Evolutionary conservation across 2,113 vertebrate species (phyloP).

Genomic region (Lycocorax pyrrhopterus): DNA sequence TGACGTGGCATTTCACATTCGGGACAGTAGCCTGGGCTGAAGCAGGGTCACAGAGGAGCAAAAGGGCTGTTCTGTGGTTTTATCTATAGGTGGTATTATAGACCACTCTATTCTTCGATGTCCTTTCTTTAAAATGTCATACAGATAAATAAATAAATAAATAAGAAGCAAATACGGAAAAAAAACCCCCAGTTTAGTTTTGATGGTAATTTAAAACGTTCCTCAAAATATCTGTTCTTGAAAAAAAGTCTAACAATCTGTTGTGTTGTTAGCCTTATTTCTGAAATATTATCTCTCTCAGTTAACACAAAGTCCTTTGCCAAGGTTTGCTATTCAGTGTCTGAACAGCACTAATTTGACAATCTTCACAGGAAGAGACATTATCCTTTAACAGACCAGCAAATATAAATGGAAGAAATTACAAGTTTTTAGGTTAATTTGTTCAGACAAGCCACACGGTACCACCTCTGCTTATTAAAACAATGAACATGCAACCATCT

Average conservation of each 20-base stretch:
- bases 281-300: neutral
- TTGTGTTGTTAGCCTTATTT: neutral
- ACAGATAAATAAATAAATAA: neutral
- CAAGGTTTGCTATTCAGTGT: neutral
- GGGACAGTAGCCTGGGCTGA: neutral
- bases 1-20: neutral
- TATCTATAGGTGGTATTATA: conserved; percentile 49
- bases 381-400: neutral
- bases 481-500: neutral
- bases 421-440: neutral
- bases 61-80: conserved; percentile 14
- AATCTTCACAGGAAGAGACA: neutral
- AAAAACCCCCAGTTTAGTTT: rapidly evolving
- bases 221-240: neutral
- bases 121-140: neutral
- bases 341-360: neutral
- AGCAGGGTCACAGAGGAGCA: neutral
- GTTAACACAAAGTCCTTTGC: neutral
- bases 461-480: neutral
- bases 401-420: neutral
- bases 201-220: neutral
- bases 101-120: neutral
- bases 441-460: neutral
- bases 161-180: neutral
- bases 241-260: neutral